A percentile compares a stretch with the other conserved stretches of the same genome.
Evolutionary conservation across 2,113 vertebrate genomes (phyloP).

Genomic region (Tiliqua scincoides): DNA sequence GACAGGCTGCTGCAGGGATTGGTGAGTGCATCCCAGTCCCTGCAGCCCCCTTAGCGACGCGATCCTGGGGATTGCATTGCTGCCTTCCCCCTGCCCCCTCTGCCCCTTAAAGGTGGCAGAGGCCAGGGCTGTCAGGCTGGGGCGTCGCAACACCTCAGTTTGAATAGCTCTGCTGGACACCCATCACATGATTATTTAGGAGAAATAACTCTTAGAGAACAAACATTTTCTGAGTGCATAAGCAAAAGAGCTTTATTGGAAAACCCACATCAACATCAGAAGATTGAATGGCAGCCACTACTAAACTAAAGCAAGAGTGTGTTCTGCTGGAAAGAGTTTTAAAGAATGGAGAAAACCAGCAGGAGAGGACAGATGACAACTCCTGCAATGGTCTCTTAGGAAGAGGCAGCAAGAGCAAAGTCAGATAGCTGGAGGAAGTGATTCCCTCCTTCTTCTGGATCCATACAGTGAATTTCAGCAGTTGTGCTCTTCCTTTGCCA

Average conservation of each 20-base stretch:
- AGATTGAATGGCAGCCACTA: neutral
- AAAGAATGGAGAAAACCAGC: neutral
- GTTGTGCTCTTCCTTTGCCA: neutral
- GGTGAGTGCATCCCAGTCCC: too few species aligned
- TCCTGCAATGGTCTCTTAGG: neutral
- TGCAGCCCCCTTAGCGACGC: too few species aligned
- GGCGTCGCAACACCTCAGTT: too few species aligned
- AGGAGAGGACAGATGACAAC: neutral
- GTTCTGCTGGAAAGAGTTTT: neutral
- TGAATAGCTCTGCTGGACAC: too few species aligned
- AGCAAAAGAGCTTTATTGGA: constrained; percentile 27
- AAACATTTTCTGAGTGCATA: constrained; percentile 13
- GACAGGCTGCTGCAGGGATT: too few species aligned
- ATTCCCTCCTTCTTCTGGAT: neutral
- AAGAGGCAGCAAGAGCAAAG: neutral
- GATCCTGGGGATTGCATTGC: too few species aligned
- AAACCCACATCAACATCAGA: neutral
- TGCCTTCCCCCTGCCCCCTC: too few species aligned
- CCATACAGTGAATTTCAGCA: neutral
- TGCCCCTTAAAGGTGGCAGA: too few species aligned
- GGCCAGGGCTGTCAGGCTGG: too few species aligned
- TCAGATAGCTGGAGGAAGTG: neutral
- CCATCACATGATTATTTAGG: neutral
- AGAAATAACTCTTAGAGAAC: neutral
- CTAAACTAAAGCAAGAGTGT: neutral